A percentile compares a stretch with the other conserved stretches of the same genome.
Evolutionary conservation across 2,888 invertebrate genomes (phyloP).

Genomic region (Coremacera marginata): DNA sequence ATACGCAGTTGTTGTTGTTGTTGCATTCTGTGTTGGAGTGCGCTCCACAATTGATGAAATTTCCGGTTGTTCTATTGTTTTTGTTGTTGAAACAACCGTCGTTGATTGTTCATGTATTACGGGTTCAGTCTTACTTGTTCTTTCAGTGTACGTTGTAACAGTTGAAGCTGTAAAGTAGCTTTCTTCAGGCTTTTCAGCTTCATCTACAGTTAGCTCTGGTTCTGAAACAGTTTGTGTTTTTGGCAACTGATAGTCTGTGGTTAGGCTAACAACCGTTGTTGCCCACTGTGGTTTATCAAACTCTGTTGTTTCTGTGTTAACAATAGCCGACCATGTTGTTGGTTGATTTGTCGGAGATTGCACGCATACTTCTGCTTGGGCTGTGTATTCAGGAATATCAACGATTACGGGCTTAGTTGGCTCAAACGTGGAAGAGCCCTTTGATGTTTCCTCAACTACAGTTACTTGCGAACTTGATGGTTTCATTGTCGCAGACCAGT

Average conservation of each 20-base stretch:
- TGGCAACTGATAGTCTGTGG: constrained; percentile 59
- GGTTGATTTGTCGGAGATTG: constrained; percentile 61
- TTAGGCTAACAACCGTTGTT: constrained; percentile 56
- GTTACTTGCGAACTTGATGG: constrained; percentile 39
- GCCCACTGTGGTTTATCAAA: constrained; percentile 54
- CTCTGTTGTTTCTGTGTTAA: constrained; percentile 59
- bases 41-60: constrained; percentile 33
- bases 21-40: background rate
- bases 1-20: constrained; percentile 44
- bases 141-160: constrained; percentile 38
- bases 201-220: background rate
- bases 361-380: constrained; percentile 53
- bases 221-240: constrained; percentile 49
- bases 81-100: constrained; percentile 52
- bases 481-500: constrained; percentile 61
- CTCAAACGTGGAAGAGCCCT: background rate
- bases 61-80: constrained; percentile 50
- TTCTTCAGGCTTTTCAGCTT: background rate
- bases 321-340: constrained; percentile 63
- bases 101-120: background rate
- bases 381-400: background rate
- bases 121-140: background rate
- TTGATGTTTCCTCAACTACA: background rate
- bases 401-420: background rate
- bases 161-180: constrained; percentile 10